These are phyloP conservation scores for Callosobruchus maculatus DNA, from an alignment of 2,888 invertebrate genomes.

Conservation along the genomic window DNA sequence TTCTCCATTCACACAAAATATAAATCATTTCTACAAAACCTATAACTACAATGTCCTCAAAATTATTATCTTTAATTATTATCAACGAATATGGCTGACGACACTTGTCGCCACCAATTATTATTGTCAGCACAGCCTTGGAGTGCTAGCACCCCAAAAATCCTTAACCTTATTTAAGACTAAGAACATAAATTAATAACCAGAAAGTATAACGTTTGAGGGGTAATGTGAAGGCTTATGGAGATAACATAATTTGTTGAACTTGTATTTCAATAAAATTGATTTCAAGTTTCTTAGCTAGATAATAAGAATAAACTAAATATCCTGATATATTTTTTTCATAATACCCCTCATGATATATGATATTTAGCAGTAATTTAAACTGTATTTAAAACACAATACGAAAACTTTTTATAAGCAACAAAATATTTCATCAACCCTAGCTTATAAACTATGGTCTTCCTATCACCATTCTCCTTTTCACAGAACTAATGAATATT, in stretches of 20 bases:
- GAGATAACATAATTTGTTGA: not conserved
- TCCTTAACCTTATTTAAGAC: slow-evolving; percentile 12
- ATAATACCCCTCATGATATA: not conserved
- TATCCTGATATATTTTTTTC: not conserved
- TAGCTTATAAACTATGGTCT: not conserved
- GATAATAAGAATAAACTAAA: no score
- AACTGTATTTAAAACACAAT: not conserved
- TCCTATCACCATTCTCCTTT: not conserved
- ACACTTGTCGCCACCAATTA: slow-evolving; percentile 23
- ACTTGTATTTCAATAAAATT: not conserved
- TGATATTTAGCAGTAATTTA: not conserved
- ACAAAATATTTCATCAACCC: not conserved
- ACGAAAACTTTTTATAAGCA: not conserved
- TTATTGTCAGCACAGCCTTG: slow-evolving; percentile 84
- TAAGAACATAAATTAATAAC: not conserved
- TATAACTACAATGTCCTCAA: not conserved
- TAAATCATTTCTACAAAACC: not conserved
- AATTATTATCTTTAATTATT: slow-evolving; percentile 40
- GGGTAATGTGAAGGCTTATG: not conserved
- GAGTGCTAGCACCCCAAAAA: slow-evolving; percentile 57
- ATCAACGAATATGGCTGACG: slow-evolving; percentile 33
- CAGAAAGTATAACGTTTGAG: not conserved
- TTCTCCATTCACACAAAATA: not conserved
- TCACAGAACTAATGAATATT: not conserved
- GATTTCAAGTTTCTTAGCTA: not conserved